These are phyloP conservation scores for Strigamia crassipes DNA, from an alignment of 2,888 invertebrate species.

Conservation along the genomic window DNA sequence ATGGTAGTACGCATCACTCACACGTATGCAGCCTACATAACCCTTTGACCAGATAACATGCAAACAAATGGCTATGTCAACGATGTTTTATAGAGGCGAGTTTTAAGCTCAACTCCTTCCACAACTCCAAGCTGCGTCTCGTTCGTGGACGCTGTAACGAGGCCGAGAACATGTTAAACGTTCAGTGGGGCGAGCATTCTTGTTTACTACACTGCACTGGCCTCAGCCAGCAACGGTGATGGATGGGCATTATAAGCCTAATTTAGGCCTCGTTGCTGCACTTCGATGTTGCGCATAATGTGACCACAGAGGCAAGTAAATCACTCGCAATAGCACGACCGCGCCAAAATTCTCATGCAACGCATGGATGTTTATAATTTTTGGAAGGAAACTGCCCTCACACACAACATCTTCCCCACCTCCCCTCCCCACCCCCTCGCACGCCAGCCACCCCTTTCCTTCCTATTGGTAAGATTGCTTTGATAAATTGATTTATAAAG, in stretches of 20 bases:
- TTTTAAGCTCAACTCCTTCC: constrained; percentile 42
- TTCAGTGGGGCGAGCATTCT: constrained; percentile 45
- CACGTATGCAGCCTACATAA: constrained; percentile 38
- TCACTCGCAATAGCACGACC: constrained; percentile 46
- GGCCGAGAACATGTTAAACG: constrained; percentile 45
- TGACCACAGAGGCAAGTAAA: constrained; percentile 48
- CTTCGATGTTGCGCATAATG: constrained; percentile 48
- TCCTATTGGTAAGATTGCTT: constrained; percentile 46
- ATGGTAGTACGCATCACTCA: constrained; percentile 43
- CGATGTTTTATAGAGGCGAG: constrained; percentile 46
- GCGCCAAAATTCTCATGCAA: constrained; percentile 42
- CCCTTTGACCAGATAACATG: constrained; percentile 46
- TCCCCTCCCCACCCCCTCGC: neutral
- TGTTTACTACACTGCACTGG: constrained; percentile 46
- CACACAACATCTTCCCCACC: constrained; percentile 29
- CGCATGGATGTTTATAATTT: constrained; percentile 47
- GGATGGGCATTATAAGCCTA: constrained; percentile 48
- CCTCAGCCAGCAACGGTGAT: constrained; percentile 44
- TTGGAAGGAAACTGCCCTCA: constrained; percentile 44
- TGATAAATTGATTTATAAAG: constrained; percentile 48
- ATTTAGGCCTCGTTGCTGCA: constrained; percentile 47
- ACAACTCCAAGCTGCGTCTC: constrained; percentile 28
- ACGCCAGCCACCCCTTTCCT: constrained; percentile 8
- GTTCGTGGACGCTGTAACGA: constrained; percentile 36
- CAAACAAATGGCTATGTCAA: constrained; percentile 46